Evolutionary conservation across 1,140 invertebrate genomes (phyloP).

Genomic region (Rhopalosiphum maidis): DNA sequence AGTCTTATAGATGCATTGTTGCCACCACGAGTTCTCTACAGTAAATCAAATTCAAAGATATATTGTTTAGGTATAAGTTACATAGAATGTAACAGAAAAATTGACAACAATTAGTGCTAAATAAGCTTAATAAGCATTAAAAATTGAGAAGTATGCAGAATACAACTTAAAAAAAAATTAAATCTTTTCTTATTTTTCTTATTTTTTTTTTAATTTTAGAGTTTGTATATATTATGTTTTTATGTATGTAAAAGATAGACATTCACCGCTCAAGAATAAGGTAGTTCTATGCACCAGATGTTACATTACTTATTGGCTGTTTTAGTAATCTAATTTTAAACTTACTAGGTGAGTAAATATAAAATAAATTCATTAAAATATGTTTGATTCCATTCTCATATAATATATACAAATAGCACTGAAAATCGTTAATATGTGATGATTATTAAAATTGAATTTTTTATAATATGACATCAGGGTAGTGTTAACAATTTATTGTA

Average conservation of each 20-base stretch:
- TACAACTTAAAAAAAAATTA: neutral
- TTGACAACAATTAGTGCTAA: neutral
- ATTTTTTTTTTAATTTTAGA: neutral
- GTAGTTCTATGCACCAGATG: neutral
- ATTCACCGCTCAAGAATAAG: neutral
- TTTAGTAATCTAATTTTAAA: neutral
- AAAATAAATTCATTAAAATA: neutral
- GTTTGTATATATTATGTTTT: neutral
- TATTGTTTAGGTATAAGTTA: neutral
- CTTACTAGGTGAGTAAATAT: neutral
- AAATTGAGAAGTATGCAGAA: neutral
- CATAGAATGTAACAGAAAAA: neutral
- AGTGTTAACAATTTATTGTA: neutral
- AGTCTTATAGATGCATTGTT: neutral
- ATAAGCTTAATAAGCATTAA: neutral
- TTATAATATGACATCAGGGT: neutral
- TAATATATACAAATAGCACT: neutral
- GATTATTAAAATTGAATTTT: neutral
- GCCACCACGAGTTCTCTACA: neutral
- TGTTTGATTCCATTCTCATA: neutral
- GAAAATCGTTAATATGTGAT: too few species aligned
- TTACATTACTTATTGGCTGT: neutral
- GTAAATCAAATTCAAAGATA: neutral
- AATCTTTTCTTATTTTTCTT: neutral
- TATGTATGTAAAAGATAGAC: neutral